These are phyloP conservation scores for Felis chaus DNA, from an alignment of 2,113 vertebrate genomes.

Conservation along the genomic window DNA sequence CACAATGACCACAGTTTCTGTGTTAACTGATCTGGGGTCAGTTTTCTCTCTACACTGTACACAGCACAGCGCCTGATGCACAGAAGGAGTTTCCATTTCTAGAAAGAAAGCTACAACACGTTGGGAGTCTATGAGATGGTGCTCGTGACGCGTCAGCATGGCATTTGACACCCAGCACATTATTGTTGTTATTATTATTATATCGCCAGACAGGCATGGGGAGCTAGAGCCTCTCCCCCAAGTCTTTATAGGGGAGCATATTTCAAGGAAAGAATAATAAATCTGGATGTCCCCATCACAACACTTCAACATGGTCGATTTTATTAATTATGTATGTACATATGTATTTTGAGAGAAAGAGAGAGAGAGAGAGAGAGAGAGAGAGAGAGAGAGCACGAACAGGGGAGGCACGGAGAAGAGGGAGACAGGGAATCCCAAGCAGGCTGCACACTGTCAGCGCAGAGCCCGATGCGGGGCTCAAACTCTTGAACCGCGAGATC, in stretches of 20 bases:
- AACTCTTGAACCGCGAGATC: too few relatives aligned
- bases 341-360: too few relatives aligned
- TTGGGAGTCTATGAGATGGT: not conserved
- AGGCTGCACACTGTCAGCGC: too few relatives aligned
- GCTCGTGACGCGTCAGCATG: fast-evolving
- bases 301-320: not conserved
- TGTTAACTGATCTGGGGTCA: not conserved
- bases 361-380: too few relatives aligned
- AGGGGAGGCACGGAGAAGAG: too few relatives aligned
- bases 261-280: not conserved
- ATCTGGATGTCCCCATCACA: not conserved
- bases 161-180: fast-evolving
- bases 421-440: too few relatives aligned
- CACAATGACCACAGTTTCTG: not conserved
- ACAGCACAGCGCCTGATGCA: not conserved
- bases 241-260: not conserved
- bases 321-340: not conserved
- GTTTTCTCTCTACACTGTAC: not conserved
- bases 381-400: too few relatives aligned
- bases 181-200: not conserved
- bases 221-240: not conserved
- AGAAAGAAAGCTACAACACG: not conserved
- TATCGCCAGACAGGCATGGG: not conserved
- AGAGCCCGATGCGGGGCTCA: too few relatives aligned
- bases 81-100: not conserved